Conservation (phyloP, 2,797 vertebrate species). For the Alauda arvensis region DNA sequence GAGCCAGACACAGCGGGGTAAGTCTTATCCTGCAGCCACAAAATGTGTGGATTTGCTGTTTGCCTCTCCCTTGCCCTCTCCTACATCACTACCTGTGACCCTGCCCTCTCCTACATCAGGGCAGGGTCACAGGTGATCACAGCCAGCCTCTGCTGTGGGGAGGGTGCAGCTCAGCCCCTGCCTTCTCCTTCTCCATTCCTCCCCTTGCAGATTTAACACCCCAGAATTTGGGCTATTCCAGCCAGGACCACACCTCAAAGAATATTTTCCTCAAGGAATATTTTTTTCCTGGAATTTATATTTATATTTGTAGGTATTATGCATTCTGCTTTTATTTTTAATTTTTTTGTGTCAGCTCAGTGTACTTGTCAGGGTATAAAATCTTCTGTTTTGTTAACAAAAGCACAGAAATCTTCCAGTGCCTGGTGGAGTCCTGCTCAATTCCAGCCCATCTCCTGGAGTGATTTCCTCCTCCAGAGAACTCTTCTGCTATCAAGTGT, state of each 20-base stretch:
- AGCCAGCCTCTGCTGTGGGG: background rate
- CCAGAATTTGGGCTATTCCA: background rate
- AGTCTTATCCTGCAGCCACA: background rate
- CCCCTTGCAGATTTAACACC: background rate
- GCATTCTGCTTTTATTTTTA: background rate
- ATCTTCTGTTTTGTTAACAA: background rate
- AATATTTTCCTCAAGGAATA: too few relatives aligned
- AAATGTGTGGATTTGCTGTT: accelerated
- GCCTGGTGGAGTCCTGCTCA: background rate
- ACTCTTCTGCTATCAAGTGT: conserved; percentile 10
- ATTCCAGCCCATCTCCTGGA: background rate
- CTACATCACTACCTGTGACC: too few relatives aligned
- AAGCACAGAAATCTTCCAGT: background rate
- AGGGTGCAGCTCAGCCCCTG: background rate
- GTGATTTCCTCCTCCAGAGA: conserved; percentile 26
- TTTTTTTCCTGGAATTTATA: background rate
- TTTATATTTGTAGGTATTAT: background rate
- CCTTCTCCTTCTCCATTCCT: background rate
- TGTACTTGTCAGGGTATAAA: background rate
- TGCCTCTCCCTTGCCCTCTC: background rate
- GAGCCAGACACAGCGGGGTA: accelerated
- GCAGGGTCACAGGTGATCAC: background rate
- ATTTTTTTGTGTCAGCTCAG: background rate
- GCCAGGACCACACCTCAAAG: background rate
- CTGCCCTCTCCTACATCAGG: background rate